A percentile compares a stretch with the other conserved stretches of the same genome.
Evolutionary conservation across 2,888 invertebrate species (phyloP).

Genomic region (Zhuqinia jingwanae): DNA sequence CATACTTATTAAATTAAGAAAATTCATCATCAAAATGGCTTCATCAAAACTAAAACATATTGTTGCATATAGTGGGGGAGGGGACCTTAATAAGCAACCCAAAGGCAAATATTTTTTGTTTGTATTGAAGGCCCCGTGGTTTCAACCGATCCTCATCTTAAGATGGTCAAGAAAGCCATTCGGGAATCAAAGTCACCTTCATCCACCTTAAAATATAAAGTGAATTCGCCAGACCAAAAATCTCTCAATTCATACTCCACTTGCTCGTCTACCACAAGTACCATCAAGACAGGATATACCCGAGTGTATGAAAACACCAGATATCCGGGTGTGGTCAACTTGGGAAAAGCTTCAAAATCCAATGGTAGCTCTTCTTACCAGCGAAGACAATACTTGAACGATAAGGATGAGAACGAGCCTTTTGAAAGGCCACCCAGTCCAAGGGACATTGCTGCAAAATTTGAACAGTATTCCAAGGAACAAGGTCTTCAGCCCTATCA

Average conservation of each 20-base stretch:
- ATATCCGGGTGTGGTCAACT: conserved; percentile 44
- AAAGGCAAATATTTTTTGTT: background rate
- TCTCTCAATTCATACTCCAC: background rate
- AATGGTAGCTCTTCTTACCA: background rate
- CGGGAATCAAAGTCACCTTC: background rate
- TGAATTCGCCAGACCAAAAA: background rate
- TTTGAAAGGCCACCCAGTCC: conserved; percentile 71
- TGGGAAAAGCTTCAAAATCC: conserved; percentile 38
- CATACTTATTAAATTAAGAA: background rate
- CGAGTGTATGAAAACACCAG: conserved; percentile 13
- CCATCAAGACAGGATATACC: conserved; percentile 5
- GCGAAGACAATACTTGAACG: conserved; percentile 8
- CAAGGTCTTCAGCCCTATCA: conserved; percentile 19
- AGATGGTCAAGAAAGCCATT: conserved; percentile 36
- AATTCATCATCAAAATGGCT: too few relatives aligned
- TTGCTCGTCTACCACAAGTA: background rate
- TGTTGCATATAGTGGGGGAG: too few relatives aligned
- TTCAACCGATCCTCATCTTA: conserved; percentile 16
- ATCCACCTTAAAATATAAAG: background rate
- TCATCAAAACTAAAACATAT: background rate
- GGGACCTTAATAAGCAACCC: background rate
- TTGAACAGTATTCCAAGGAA: conserved; percentile 70
- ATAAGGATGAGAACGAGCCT: conserved; percentile 1
- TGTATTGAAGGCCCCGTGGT: background rate
- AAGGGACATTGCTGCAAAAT: conserved; percentile 73